A percentile compares a stretch with the other conserved stretches of the same genome.
Conservation (phyloP, 2,888 invertebrate genomes). For the Allacma fusca region DNA sequence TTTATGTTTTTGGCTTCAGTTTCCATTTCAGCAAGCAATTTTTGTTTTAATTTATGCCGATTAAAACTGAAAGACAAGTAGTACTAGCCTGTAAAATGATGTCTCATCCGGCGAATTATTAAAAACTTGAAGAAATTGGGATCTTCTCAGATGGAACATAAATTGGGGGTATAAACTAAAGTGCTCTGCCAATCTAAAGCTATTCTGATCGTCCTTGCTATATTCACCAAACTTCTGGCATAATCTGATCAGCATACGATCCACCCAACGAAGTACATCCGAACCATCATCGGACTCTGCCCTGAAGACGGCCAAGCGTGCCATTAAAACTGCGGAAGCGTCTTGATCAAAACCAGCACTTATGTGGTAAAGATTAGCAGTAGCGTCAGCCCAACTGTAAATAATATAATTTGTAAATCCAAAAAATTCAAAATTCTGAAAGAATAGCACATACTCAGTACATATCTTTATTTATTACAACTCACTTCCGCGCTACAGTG, state of each 20-base stretch:
- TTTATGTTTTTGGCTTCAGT: too few species aligned
- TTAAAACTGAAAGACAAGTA: too few species aligned
- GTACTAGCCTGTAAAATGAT: too few species aligned
- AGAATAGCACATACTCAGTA: too few species aligned
- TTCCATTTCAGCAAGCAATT: too few species aligned
- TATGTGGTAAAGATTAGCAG: constrained; percentile 86
- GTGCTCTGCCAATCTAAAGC: constrained; percentile 94
- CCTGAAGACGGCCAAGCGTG: constrained; percentile 92
- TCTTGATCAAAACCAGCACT: constrained; percentile 98
- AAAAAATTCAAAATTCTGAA: too few species aligned
- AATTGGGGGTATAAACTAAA: constrained; percentile 99
- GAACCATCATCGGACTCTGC: constrained; percentile 92
- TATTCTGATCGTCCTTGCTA: constrained; percentile 95
- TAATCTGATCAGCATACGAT: constrained; percentile 95
- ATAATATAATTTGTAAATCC: constrained; percentile 3
- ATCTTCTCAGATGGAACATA: constrained; percentile 98
- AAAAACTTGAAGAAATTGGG: constrained; percentile 99
- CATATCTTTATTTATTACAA: constrained; percentile 45
- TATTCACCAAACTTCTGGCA: constrained; percentile 99
- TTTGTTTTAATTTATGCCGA: constrained; percentile 68
- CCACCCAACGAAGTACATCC: constrained; percentile 98
- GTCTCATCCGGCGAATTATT: constrained; percentile 99
- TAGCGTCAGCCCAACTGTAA: constrained; percentile 92
- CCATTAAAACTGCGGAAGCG: constrained; percentile 96
- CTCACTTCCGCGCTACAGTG: constrained; percentile 93